These are phyloP conservation scores for Galemys pyrenaicus DNA, from an alignment of 2,113 vertebrate species.

Conservation along the genomic window DNA sequence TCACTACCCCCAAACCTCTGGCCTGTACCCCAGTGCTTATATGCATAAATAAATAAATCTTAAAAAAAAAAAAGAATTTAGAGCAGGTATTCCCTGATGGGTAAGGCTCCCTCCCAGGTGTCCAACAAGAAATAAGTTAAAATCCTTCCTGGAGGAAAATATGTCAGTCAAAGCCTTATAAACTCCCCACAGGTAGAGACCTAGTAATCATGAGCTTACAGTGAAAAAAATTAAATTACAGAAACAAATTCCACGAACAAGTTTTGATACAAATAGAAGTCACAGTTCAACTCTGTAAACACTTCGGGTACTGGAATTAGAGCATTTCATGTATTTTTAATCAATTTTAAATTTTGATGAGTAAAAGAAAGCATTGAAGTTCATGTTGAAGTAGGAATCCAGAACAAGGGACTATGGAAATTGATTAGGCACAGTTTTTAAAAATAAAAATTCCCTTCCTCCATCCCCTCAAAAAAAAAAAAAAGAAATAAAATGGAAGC, in stretches of 20 bases:
- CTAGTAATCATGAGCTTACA: not conserved
- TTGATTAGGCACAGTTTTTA: not conserved
- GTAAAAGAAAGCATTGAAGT: not conserved
- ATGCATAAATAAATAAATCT: no score
- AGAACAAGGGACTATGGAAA: not conserved
- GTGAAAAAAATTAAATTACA: not conserved
- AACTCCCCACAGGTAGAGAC: not conserved
- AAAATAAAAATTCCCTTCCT: no score
- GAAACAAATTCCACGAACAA: not conserved
- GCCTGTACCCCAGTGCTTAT: no score
- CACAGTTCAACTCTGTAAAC: not conserved
- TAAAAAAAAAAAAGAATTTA: no score
- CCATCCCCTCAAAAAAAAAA: no score
- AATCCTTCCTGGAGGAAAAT: not conserved
- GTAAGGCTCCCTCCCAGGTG: no score
- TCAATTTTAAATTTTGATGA: not conserved
- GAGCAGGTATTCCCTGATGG: not conserved
- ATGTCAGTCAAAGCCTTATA: not conserved
- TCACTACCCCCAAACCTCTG: no score
- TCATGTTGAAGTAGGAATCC: not conserved
- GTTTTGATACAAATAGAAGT: not conserved
- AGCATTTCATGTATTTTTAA: not conserved
- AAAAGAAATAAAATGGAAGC: not conserved
- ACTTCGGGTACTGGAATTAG: not conserved
- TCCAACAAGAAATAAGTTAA: not conserved